Evolutionary conservation across 2,113 vertebrate species (phyloP).

Genomic region (Corapipo altera): DNA sequence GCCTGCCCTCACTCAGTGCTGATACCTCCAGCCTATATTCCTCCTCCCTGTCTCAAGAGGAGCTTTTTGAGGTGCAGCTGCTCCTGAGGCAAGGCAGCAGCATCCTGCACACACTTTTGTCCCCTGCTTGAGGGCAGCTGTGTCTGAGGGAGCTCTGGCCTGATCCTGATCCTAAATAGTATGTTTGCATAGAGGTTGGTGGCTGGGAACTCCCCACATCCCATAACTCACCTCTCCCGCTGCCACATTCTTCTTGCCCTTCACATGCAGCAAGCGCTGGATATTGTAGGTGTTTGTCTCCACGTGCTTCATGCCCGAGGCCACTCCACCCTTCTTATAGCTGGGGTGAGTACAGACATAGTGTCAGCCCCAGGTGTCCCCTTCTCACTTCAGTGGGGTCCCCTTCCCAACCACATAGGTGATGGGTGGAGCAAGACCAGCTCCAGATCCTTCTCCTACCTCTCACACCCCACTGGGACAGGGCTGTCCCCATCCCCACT

Average conservation of each 20-base stretch:
- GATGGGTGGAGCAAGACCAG: background rate
- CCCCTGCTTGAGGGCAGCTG: background rate
- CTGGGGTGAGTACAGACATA: background rate
- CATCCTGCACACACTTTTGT: background rate
- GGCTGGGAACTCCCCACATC: background rate
- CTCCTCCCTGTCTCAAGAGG: background rate
- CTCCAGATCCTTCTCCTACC: background rate
- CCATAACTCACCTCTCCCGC: constrained; percentile 79
- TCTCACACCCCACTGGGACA: background rate
- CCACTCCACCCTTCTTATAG: constrained; percentile 83
- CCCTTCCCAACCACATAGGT: background rate
- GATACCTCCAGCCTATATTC: background rate
- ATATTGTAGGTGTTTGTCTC: constrained; percentile 82
- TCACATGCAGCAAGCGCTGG: constrained; percentile 82
- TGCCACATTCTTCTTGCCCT: constrained; percentile 84
- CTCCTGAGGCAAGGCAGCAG: background rate
- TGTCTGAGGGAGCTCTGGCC: background rate
- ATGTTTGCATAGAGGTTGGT: background rate
- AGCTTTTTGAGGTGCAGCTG: background rate
- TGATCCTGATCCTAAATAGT: background rate
- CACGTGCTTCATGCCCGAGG: constrained; percentile 83
- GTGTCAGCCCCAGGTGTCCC: background rate
- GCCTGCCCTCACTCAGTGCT: background rate
- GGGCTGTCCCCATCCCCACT: background rate
- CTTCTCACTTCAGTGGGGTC: background rate